These are phyloP conservation scores for Meloidogyne hapla DNA, from an alignment of 1,140 invertebrate species.

Conservation along the genomic window DNA sequence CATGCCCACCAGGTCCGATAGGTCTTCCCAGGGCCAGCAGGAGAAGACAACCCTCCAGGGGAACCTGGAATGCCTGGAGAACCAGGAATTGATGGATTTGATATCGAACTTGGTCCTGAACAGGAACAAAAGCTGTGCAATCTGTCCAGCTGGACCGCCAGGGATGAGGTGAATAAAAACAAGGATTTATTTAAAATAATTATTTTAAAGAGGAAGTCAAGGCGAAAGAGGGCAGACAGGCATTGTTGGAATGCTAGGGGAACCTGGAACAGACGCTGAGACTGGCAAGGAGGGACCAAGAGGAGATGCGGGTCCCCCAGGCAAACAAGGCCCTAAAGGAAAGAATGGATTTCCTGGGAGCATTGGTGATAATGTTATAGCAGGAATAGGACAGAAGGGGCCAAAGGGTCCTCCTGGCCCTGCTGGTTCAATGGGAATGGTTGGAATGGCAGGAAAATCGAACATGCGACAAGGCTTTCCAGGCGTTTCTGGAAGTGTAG, in stretches of 20 bases:
- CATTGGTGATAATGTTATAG: constrained; percentile 30
- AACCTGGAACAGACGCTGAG: constrained; percentile 30
- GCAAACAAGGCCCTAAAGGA: constrained; percentile 20
- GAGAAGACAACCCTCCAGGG: constrained; percentile 39
- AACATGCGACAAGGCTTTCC: constrained; percentile 14
- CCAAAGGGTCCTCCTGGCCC: constrained; percentile 43
- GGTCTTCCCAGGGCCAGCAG: constrained; percentile 38
- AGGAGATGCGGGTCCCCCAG: constrained; percentile 9
- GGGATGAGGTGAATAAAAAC: constrained; percentile 37
- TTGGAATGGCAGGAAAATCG: constrained; percentile 19
- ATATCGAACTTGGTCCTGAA: constrained; percentile 41
- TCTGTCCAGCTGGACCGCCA: constrained; percentile 45
- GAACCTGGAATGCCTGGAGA: constrained; percentile 40
- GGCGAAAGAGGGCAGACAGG: constrained; percentile 45
- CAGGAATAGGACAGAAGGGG: constrained; percentile 20
- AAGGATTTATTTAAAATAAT: neutral
- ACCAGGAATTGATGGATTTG: constrained; percentile 42
- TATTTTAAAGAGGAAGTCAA: constrained; percentile 32
- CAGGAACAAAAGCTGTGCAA: constrained; percentile 44
- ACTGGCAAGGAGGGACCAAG: neutral
- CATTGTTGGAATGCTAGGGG: constrained; percentile 24
- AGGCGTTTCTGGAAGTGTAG: constrained; percentile 27
- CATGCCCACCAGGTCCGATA: constrained; percentile 36
- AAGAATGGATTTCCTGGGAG: constrained; percentile 24
- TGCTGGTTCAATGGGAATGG: constrained; percentile 33